These are phyloP conservation scores for Brachyalestes nurse DNA, from an alignment of 2,797 vertebrate species.

Conservation along the genomic window DNA sequence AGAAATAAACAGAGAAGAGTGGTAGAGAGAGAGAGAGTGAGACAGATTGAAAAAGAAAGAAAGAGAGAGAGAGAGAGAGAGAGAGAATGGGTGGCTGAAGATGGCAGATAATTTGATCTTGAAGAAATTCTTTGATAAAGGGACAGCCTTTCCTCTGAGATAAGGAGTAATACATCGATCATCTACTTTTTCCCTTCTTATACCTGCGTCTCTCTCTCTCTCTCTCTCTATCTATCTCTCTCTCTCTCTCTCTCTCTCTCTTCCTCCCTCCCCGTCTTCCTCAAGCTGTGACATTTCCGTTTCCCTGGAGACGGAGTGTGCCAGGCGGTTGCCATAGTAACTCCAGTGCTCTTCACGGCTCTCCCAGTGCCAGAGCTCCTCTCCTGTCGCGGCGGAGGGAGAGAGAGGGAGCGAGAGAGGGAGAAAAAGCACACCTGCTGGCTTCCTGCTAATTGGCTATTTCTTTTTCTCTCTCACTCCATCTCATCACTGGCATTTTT, in stretches of 20 bases:
- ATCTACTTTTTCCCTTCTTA: slow-evolving; percentile 35
- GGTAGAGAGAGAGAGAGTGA: no score
- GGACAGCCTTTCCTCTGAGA: slow-evolving; percentile 64
- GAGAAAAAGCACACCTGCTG: slow-evolving; percentile 81
- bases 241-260: slow-evolving; percentile 70
- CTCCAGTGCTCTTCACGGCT: slow-evolving; percentile 81
- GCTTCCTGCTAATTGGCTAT: slow-evolving; percentile 82
- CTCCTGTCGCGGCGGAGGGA: slow-evolving; percentile 50
- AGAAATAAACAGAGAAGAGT: no score
- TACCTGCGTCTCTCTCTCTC: slow-evolving; percentile 26
- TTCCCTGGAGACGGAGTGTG: slow-evolving; percentile 88
- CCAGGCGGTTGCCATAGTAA: slow-evolving; percentile 90
- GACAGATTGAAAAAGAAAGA: no score
- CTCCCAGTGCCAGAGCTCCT: slow-evolving; percentile 69
- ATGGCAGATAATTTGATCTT: slow-evolving; percentile 71
- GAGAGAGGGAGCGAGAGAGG: slow-evolving; percentile 56
- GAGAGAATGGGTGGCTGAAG: slow-evolving; percentile 25
- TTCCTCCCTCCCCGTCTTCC: slow-evolving; percentile 76
- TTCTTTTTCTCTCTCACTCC: slow-evolving; percentile 74
- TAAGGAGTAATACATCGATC: slow-evolving; percentile 65
- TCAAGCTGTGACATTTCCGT: slow-evolving; percentile 83
- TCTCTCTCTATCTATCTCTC: slow-evolving; percentile 67
- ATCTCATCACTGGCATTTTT: slow-evolving; percentile 39
- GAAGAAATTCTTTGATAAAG: slow-evolving; percentile 65
- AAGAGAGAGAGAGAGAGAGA: neutral